A percentile compares a stretch with the other conserved stretches of the same genome.
These are phyloP conservation scores for Phymanthus crucifer DNA, from an alignment of 92 coral and sea anemone species.

Conservation along the genomic window DNA sequence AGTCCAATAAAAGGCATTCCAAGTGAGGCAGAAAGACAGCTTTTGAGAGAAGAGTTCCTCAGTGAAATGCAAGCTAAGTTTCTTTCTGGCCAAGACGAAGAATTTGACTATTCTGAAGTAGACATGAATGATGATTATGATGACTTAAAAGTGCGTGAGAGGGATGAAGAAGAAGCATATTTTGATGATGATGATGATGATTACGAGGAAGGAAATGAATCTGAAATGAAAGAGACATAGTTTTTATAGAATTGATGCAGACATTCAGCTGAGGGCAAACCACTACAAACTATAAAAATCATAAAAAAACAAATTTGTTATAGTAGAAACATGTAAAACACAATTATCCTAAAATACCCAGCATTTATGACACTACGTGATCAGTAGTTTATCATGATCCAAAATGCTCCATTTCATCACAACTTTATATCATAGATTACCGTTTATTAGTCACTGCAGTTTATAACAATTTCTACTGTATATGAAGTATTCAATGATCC, in stretches of 20 bases:
- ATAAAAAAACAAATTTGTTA: no score
- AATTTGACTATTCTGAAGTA: slow-evolving; percentile 85
- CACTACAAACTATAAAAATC: no score
- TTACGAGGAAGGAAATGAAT: slow-evolving; percentile 17
- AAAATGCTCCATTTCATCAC: no score
- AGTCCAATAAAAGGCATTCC: slow-evolving; percentile 75
- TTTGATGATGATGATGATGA: slow-evolving; percentile 80
- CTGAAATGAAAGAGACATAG: slow-evolving; percentile 8
- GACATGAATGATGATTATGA: slow-evolving; percentile 90
- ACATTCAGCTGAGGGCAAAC: no score
- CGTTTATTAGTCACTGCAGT: no score
- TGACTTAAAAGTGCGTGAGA: slow-evolving; percentile 67
- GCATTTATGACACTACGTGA: no score
- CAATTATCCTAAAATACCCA: no score
- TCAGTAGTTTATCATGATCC: no score
- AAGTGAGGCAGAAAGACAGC: slow-evolving; percentile 77
- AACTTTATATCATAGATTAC: no score
- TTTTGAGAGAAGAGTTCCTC: slow-evolving; percentile 76
- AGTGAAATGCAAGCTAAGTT: slow-evolving; percentile 86
- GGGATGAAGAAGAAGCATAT: slow-evolving; percentile 89
- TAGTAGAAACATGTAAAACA: no score
- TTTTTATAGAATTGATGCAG: not conserved
- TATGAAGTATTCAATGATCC: no score
- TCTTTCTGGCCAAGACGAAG: slow-evolving; percentile 84
- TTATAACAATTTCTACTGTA: no score